phyloP scores from a whole-genome alignment of 2,797 vertebrate genomes.

The Chiroxiphia lanceolata region DNA sequence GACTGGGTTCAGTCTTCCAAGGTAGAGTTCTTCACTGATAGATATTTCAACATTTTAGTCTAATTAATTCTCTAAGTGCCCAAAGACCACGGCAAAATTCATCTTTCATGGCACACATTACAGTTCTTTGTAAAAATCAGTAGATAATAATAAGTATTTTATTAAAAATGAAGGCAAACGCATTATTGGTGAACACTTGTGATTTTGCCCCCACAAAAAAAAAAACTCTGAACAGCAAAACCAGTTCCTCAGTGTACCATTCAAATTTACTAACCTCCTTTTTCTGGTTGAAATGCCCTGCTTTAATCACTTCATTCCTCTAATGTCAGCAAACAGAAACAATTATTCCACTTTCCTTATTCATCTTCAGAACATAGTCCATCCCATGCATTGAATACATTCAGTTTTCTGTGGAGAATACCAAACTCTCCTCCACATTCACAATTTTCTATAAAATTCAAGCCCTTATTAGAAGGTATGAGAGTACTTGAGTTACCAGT shows the following conservation, averaged over 20 bases:
- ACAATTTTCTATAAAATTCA: background rate
- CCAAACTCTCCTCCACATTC: background rate
- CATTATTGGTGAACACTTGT: background rate
- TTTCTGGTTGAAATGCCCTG: background rate
- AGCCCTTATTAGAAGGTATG: background rate
- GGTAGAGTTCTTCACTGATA: background rate
- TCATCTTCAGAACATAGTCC: background rate
- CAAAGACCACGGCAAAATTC: background rate
- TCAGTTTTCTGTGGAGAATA: background rate
- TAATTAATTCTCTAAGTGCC: background rate
- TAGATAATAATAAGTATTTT: background rate
- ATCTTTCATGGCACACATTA: background rate
- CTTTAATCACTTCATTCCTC: background rate
- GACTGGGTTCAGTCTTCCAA: background rate
- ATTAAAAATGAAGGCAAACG: background rate
- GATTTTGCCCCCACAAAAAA: background rate
- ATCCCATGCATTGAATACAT: accelerated
- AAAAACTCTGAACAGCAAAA: background rate
- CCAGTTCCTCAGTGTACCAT: background rate
- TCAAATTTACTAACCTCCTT: background rate
- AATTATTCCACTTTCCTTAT: background rate
- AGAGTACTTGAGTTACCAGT: background rate
- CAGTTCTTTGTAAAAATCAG: background rate
- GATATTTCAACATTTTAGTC: background rate
- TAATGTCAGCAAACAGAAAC: background rate